phyloP scores from a whole-genome alignment of 2,113 vertebrate genomes.

The Tautogolabrus adspersus region DNA sequence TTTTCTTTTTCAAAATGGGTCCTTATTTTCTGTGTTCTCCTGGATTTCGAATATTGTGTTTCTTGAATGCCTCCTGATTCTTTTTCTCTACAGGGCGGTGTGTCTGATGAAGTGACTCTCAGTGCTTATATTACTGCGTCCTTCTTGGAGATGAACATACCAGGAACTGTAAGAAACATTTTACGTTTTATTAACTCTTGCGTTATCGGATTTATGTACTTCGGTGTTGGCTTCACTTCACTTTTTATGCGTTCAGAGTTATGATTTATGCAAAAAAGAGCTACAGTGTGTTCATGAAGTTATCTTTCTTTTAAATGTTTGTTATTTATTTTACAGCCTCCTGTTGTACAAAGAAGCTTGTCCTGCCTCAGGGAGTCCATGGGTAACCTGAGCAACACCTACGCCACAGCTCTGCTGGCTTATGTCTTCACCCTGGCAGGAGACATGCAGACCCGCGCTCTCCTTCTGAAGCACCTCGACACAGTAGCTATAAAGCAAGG shows the following conservation, averaged over 20 bases:
- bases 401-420: conserved; percentile 87
- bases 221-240: too few relatives aligned
- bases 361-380: conserved; percentile 77
- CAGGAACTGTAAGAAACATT: conserved; percentile 67
- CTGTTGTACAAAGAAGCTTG: conserved; percentile 78
- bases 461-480: conserved; percentile 67
- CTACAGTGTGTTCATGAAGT: neutral
- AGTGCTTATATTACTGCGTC: conserved; percentile 84
- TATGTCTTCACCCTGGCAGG: conserved; percentile 89
- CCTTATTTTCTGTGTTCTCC: neutral
- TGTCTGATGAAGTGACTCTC: conserved; percentile 85
- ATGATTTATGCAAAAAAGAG: neutral
- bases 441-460: conserved; percentile 71
- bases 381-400: conserved; percentile 69
- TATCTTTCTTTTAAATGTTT: neutral
- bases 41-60: neutral
- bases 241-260: neutral
- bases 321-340: conserved; percentile 66
- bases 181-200: neutral
- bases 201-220: too few relatives aligned
- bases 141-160: conserved; percentile 79
- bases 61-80: neutral
- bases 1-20: neutral
- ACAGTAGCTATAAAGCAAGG: conserved; percentile 50
- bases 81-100: conserved; percentile 81